Conservation (phyloP, 2,113 vertebrate species). For the Balaenoptera acutorostrata region DNA sequence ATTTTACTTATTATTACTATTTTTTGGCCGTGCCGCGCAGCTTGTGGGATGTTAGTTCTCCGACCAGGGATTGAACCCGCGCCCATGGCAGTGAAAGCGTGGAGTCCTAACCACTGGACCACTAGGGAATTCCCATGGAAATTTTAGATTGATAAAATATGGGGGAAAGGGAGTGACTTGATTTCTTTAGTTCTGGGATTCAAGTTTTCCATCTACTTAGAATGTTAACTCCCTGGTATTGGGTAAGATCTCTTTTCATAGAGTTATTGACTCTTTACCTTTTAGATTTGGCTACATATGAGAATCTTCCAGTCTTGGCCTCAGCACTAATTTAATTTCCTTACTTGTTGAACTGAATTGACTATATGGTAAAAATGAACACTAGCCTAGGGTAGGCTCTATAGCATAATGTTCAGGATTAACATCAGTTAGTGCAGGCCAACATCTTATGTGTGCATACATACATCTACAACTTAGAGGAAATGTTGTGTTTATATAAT, state of each 20-base stretch:
- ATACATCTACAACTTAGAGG: background rate
- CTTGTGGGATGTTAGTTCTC: background rate
- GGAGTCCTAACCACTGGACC: background rate
- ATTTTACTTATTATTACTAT: background rate
- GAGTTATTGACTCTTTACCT: background rate
- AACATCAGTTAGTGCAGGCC: background rate
- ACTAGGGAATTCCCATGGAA: background rate
- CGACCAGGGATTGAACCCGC: background rate
- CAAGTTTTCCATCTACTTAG: background rate
- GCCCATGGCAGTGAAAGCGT: background rate
- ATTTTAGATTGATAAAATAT: conserved; percentile 20
- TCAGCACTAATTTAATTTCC: background rate
- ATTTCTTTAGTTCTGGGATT: background rate
- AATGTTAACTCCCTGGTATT: background rate
- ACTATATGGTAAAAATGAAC: conserved; percentile 6
- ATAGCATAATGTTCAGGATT: background rate
- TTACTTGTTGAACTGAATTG: background rate
- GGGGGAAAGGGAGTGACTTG: background rate
- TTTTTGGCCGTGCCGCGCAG: background rate
- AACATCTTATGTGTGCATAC: background rate
- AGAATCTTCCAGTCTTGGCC: background rate
- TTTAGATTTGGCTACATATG: background rate
- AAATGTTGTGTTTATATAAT: background rate
- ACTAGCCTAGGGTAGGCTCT: background rate
- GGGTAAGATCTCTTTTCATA: background rate